Base-by-base conservation (phyloP, 2,888 invertebrate species). In the Calliopum simillimum region DNA sequence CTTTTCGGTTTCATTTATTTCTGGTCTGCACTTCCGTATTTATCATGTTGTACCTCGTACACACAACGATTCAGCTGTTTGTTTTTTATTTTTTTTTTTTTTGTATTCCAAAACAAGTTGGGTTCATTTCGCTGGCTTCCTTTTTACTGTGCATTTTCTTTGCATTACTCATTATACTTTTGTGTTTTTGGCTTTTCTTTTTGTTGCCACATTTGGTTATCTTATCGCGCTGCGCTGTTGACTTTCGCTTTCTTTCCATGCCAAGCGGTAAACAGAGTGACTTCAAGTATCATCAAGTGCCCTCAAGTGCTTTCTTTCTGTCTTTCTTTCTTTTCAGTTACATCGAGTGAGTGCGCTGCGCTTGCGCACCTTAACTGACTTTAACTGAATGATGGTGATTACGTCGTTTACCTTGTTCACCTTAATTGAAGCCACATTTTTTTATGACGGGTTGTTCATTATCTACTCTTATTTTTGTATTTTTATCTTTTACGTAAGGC, bases 341-440 rank as follows among this genome's bases (percentile, higher is more conserved):
- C 33, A 33, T 33, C 33, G 53, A 16, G 16, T 58, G 56, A 33
- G 8, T 16, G 23, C 14, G 21, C 4, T 13, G 5, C 2, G 16
- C 4, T 2, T 47, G 8, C 33, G 51, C 51, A 51, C 53, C 14
- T 8, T 33, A 8, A 0, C 4, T 53, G 53, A 23, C 13, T 4
- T 53, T 53, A 8, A 19, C 6, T 53, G 13, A 58, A 25, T 25
- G 33, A 25, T 14, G 3, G 14, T 8, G n/a, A 43, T 59, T 59
- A 59, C 43, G 43, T 61, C 46, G 23, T n/a, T 23, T 16, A 64
- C 6, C 41, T 51, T 14, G 64, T 64, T 64, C 64, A 64, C 64
- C 64, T 49, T 21, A 64, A 64, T 64, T 49, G 51, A 49, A 44
- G 33, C 41, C 12, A 41, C 16, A 51, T 6, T 49, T 47, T 47